phyloP scores from a whole-genome alignment of 2,113 vertebrate species.

The Pedetes capensis region DNA sequence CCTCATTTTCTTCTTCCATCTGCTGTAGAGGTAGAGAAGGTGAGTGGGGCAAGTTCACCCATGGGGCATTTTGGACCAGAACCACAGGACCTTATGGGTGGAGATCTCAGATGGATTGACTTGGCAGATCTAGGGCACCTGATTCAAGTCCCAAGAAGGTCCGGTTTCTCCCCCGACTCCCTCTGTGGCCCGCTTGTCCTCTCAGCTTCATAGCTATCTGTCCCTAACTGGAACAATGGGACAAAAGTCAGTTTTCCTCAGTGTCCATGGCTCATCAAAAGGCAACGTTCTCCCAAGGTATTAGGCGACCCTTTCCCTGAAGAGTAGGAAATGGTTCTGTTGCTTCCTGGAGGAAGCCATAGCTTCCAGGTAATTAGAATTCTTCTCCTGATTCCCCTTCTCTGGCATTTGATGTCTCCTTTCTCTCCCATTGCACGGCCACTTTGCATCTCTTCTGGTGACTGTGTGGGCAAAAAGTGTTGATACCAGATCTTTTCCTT shows the following conservation, averaged over 20 bases:
- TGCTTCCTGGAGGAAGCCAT: not conserved
- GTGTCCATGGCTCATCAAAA: not conserved
- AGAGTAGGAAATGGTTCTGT: not conserved
- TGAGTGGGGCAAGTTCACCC: not conserved
- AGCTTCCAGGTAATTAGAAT: not conserved
- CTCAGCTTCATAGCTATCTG: not conserved
- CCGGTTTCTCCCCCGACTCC: not conserved
- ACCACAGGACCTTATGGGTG: not conserved
- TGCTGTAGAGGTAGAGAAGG: not conserved
- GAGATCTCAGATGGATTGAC: not conserved
- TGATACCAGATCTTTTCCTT: conserved; percentile 8
- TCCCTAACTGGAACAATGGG: not conserved
- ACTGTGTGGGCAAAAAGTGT: not conserved
- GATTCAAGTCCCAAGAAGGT: not conserved
- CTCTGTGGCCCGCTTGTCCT: not conserved
- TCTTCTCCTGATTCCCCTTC: not conserved
- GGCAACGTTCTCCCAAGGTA: not conserved
- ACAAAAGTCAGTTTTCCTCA: not conserved
- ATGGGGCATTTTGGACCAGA: not conserved
- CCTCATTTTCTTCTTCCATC: not conserved
- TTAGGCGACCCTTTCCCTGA: not conserved
- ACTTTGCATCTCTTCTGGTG: not conserved
- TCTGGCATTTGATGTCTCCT: not conserved
- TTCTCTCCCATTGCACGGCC: not conserved
- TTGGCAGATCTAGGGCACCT: not conserved